A percentile compares a stretch with the other conserved stretches of the same genome.
phyloP scores from a whole-genome alignment of 2,797 vertebrate genomes.

The Myotis vivesi region DNA sequence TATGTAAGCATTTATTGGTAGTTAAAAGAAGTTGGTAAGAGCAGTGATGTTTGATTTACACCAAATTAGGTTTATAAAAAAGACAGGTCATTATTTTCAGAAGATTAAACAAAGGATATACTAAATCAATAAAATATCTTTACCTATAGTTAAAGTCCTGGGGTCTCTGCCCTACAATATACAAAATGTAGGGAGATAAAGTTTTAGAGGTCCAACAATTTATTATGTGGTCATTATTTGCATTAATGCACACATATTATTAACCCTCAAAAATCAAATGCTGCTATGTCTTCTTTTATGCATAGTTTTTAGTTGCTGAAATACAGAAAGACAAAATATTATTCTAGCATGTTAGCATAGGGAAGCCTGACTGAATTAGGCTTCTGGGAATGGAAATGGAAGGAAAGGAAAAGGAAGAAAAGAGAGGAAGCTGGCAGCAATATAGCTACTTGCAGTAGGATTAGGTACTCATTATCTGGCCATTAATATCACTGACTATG shows the following conservation, averaged over 20 bases:
- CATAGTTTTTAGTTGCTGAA: background rate
- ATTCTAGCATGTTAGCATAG: background rate
- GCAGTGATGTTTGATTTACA: background rate
- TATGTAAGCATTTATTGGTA: background rate
- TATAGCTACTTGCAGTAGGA: background rate
- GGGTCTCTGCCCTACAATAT: background rate
- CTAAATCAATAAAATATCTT: background rate
- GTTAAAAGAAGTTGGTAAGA: background rate
- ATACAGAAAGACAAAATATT: background rate
- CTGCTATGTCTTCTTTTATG: background rate
- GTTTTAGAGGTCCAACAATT: background rate
- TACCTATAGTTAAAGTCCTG: background rate
- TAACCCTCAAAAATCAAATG: background rate
- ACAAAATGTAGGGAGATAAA: background rate
- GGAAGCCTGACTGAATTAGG: background rate
- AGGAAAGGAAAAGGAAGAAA: background rate
- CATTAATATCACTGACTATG: background rate
- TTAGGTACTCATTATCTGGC: background rate
- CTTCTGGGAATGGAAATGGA: background rate
- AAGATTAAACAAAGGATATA: background rate
- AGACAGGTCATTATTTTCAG: background rate
- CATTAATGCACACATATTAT: background rate
- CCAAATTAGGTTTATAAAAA: constrained; percentile 9
- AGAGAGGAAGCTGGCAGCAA: background rate
- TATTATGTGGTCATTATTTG: background rate